Percentiles rank a stretch among this genome's conserved stretches.
These are phyloP conservation scores for Timandra comae DNA, from an alignment of 2,888 invertebrate species.

Conservation along the genomic window DNA sequence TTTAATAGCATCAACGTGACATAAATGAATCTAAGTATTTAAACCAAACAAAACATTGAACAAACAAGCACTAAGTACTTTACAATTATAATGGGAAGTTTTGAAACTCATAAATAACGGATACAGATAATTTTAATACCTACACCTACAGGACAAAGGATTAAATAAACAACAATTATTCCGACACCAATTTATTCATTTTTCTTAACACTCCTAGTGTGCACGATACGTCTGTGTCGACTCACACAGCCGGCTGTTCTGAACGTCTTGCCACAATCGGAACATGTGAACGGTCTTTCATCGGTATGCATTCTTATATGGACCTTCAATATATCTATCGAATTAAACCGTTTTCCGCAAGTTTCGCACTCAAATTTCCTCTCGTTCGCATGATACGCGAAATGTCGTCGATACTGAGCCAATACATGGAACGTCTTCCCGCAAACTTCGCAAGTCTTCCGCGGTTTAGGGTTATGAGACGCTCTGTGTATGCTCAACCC, in stretches of 20 bases:
- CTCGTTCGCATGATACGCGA: conserved; percentile 72
- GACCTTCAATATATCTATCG: conserved; percentile 66
- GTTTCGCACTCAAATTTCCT: conserved; percentile 69
- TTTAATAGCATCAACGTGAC: too few species aligned
- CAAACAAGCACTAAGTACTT: too few species aligned
- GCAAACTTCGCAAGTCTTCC: conserved; percentile 71
- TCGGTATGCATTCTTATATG: conserved; percentile 71
- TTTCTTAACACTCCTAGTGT: conserved; percentile 41
- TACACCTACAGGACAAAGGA: conserved; percentile 10
- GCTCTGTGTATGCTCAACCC: conserved; percentile 64
- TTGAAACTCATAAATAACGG: conserved; percentile 8
- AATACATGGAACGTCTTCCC: conserved; percentile 71
- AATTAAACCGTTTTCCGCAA: conserved; percentile 73
- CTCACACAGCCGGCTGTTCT: conserved; percentile 69
- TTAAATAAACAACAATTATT: conserved; percentile 20
- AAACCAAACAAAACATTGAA: too few species aligned
- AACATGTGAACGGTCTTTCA: conserved; percentile 61
- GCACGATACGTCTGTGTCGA: conserved; percentile 63
- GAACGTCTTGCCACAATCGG: conserved; percentile 68
- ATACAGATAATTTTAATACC: conserved; percentile 12
- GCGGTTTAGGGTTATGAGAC: conserved; percentile 61
- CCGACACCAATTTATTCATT: conserved; percentile 30
- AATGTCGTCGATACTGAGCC: conserved; percentile 69
- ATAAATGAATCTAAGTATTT: too few species aligned
- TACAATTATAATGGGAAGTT: too few species aligned